Evolutionary conservation across 2,888 invertebrate species (phyloP), one percentile per base, ranked within the genome.

Genomic region (Melinaea menophilus): DNA sequence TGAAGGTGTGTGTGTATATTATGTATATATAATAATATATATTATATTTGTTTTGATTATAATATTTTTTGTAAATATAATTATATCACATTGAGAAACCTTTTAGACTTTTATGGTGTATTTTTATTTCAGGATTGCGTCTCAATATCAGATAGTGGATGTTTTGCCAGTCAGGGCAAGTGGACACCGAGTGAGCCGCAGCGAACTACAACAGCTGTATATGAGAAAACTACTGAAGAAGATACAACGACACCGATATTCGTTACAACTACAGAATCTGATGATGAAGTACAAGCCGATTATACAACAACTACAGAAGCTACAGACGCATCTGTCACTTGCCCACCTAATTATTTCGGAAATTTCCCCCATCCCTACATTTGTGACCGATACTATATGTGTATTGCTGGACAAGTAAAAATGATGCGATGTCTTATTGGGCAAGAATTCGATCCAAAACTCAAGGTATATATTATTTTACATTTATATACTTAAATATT

Each of bases 341-440:
- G 81, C 61, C 74, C 76, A 0, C 69, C 70, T 0, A 75, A 70
- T 1, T 64, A 66, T 1, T 66, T 73, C 3, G 78, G 74, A 1
- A 75, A 79, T 58, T 64, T 79, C 0, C 72, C 81, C 0, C 76
- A 81, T 59, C 81, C 81, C 2, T 69, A 70, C 0, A 22, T 65
- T 0, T 83, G 82, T 13, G 66, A 75, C 56, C 67, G 73, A 0
- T 83, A 75, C 68, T 81, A 72, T 54, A 67, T 80, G 66, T 84
- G 84, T 35, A 63, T 74, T 0, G 70, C 77, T 33, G 65, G 67
- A 45, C 51, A 48, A 3, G 34, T 54, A 55, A 59, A 55, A 35
- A 58, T 61, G 31, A 41, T 65, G 37, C 46, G 41, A 12, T 65
- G 67, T 46, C 37, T 56, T 5, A 45, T n/a, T 12, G 67, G 62